These are phyloP conservation scores for Lysandra coridon DNA, from an alignment of 2,888 invertebrate species.

Conservation along the genomic window DNA sequence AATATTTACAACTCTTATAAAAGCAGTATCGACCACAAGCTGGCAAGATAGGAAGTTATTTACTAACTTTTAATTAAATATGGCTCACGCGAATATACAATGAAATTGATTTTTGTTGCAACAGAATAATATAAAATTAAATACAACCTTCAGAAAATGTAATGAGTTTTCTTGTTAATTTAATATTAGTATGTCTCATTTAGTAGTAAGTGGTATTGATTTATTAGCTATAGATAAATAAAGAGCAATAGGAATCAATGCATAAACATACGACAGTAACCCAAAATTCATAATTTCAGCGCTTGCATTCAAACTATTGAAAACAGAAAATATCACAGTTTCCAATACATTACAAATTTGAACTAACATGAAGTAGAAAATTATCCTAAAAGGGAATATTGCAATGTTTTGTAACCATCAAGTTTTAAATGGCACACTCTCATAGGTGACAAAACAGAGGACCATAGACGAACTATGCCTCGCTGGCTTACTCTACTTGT, in stretches of 20 bases:
- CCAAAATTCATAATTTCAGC: conserved; percentile 45
- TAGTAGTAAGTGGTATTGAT: background rate
- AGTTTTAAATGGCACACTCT: conserved; percentile 75
- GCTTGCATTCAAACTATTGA: conserved; percentile 65
- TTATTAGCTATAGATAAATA: conserved; percentile 9
- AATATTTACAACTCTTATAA: conserved; percentile 72
- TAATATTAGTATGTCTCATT: background rate
- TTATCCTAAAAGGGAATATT: conserved; percentile 54
- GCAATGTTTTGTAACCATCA: conserved; percentile 72
- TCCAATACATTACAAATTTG: conserved; percentile 68
- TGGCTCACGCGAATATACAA: conserved; percentile 58
- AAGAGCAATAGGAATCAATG: conserved; percentile 25
- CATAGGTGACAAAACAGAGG: conserved; percentile 72
- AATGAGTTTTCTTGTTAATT: background rate
- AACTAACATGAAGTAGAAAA: conserved; percentile 49
- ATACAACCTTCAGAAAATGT: conserved; percentile 11
- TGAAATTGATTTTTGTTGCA: background rate
- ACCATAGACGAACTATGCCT: conserved; percentile 54
- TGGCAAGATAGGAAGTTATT: conserved; percentile 77
- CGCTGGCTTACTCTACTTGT: conserved; percentile 50
- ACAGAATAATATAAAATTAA: conserved; percentile 1
- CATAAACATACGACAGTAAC: conserved; percentile 46
- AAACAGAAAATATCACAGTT: conserved; percentile 80
- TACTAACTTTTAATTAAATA: conserved; percentile 72
- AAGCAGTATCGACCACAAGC: conserved; percentile 76